These are phyloP conservation scores for Poeciliopsis occidentalis DNA, from an alignment of 2,113 vertebrate species.

Conservation along the genomic window DNA sequence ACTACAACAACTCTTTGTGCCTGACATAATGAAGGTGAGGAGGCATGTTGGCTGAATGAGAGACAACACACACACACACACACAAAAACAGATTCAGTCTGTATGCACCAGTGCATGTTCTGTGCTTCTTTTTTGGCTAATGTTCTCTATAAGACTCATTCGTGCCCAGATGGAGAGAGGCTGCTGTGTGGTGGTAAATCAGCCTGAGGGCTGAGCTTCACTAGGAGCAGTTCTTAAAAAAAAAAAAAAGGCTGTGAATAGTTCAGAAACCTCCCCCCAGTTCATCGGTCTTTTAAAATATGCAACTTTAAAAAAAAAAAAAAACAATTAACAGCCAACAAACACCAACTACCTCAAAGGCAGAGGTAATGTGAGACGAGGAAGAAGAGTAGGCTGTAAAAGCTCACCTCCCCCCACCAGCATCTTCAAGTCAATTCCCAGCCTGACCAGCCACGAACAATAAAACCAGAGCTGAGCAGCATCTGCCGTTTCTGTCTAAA, in stretches of 20 bases:
- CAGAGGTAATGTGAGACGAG: constrained; percentile 28
- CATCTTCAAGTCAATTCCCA: constrained; percentile 56
- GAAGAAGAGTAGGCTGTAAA: constrained; percentile 36
- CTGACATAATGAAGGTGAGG: constrained; percentile 67
- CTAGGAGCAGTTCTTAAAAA: constrained; percentile 60
- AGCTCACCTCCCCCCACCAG: constrained; percentile 52
- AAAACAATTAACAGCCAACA: constrained; percentile 63
- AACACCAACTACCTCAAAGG: constrained; percentile 45
- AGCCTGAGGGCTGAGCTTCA: constrained; percentile 46
- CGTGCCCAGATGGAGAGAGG: constrained; percentile 22
- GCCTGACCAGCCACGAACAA: constrained; percentile 56
- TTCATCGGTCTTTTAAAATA: constrained; percentile 73
- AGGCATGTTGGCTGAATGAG: constrained; percentile 42
- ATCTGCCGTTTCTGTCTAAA: constrained; percentile 71
- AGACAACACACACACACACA: background rate
- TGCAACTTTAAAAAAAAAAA: constrained; percentile 28
- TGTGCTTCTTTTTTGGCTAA: constrained; percentile 5
- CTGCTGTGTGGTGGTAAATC: constrained; percentile 64
- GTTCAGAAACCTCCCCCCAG: constrained; percentile 52
- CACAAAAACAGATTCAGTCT: constrained; percentile 31
- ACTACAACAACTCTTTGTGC: constrained; percentile 47
- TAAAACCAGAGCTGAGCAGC: constrained; percentile 66
- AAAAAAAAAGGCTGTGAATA: constrained; percentile 62
- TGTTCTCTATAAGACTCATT: constrained; percentile 22
- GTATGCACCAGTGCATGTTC: constrained; percentile 8